A percentile compares a stretch with the other conserved stretches of the same genome.
Evolutionary conservation across 2,113 vertebrate genomes (phyloP).

Genomic region (Clarias batrachus): DNA sequence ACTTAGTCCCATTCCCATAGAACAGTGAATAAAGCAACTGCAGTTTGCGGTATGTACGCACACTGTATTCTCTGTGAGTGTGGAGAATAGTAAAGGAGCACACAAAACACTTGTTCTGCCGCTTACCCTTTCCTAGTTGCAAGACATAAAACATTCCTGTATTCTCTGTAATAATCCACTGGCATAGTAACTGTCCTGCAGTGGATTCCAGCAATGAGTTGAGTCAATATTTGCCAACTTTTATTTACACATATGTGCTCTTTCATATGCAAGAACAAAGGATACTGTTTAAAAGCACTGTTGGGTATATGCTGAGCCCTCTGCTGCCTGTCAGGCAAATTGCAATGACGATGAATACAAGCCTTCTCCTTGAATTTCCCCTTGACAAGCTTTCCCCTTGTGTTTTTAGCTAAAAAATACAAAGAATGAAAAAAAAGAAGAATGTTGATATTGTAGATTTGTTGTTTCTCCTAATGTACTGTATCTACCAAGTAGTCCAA

Average conservation of each 20-base stretch:
- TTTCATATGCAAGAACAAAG: not conserved
- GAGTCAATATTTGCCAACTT: not conserved
- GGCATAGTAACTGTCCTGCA: not conserved
- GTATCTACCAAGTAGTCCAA: not conserved
- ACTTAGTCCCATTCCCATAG: not conserved
- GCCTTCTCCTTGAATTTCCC: not conserved
- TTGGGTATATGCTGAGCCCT: not conserved
- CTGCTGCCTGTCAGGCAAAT: not conserved
- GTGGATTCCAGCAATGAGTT: not conserved
- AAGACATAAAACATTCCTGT: conserved; percentile 8
- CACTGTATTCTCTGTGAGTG: not conserved
- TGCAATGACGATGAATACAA: not conserved
- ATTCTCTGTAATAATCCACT: not conserved
- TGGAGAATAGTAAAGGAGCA: not conserved
- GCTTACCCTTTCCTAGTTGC: not conserved
- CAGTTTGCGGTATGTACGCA: not conserved
- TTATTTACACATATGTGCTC: not conserved
- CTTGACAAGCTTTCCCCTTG: not conserved
- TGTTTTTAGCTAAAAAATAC: not conserved
- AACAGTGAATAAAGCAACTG: conserved; percentile 7
- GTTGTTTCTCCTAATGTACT: not conserved
- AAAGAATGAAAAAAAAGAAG: not conserved
- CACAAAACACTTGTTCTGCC: not conserved
- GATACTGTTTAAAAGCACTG: not conserved
- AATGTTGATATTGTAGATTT: not conserved